phyloP scores from a whole-genome alignment of 2,888 invertebrate species.

The Lasioglossum lativentre region DNA sequence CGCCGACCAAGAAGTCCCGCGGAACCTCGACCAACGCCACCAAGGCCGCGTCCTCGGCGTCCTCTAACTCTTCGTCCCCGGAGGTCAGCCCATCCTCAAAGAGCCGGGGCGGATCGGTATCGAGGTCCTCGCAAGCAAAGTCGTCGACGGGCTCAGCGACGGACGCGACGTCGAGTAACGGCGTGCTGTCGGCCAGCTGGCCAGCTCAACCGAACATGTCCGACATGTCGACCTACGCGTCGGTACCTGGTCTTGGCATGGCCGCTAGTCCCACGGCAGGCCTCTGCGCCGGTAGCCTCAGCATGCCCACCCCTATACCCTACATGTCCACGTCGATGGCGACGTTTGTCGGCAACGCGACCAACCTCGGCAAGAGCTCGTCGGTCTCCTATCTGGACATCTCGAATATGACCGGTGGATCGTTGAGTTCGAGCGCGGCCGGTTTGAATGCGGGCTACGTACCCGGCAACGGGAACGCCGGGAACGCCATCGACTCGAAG shows the following conservation, averaged over 20 bases:
- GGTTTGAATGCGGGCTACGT: conserved; percentile 65
- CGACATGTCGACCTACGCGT: conserved; percentile 78
- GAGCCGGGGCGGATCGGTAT: conserved; percentile 62
- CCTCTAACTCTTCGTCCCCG: conserved; percentile 50
- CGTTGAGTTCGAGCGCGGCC: conserved; percentile 65
- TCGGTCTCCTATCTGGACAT: conserved; percentile 83
- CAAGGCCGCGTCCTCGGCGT: conserved; percentile 54
- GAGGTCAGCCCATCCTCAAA: conserved; percentile 55
- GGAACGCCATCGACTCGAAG: conserved; percentile 67
- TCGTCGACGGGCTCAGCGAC: conserved; percentile 46
- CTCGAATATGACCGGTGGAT: conserved; percentile 83
- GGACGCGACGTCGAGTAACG: conserved; percentile 53
- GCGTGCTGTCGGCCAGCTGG: conserved; percentile 75
- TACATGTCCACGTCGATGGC: conserved; percentile 83
- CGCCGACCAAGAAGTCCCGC: conserved; percentile 81
- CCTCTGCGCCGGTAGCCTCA: conserved; percentile 78
- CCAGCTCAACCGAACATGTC: conserved; percentile 75
- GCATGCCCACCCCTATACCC: conserved; percentile 80
- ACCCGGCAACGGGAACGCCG: conserved; percentile 56
- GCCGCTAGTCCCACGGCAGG: conserved; percentile 72
- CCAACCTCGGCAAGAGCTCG: conserved; percentile 81
- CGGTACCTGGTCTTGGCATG: conserved; percentile 78
- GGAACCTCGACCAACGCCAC: conserved; percentile 72
- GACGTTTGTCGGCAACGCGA: conserved; percentile 83
- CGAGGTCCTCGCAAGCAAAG: conserved; percentile 67